Evolutionary conservation across 2,113 vertebrate species (phyloP), one percentile per base, ranked within the genome.

Genomic region (Nyctibius bracteatus): DNA sequence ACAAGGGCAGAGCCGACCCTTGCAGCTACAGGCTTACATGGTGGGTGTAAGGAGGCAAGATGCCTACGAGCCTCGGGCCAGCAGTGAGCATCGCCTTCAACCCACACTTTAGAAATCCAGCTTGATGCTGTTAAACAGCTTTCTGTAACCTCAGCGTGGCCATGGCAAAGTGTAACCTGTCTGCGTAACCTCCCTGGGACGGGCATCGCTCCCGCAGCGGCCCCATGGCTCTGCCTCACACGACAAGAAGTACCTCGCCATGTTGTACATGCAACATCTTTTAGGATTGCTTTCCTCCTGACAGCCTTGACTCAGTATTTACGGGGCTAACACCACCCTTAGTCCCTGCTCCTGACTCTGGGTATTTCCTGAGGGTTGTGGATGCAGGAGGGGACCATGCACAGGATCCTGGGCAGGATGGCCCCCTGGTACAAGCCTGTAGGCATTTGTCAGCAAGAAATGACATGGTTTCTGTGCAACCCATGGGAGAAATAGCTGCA

Each of bases 31-130:
- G 25, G 31, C 21, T 89, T 8, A n/a, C 16, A 18, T 1, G 1
- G 11, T 0, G 0, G 3, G 7, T 8, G 31, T 4, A 14, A 72
- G 71, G 47, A 67, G 37, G 8, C 0, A 5, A 54, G 63, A n/a
- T 20, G 49, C 23, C 24, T 30, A 1, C 13, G 14, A 10, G 14
- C 7, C 65, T 27, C 1, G 1, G 25, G 41, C n/a, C 72, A 16
- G 28, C 66, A 46, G 12, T 0, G 4, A 80, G 41, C 51, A 52
- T 8, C 59, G 18, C 79, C 49, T 79, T 31, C 65, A 51, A 5
- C 9, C 41, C 4, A 27, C 37, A 8, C 35, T 14, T 55, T 33
- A 28, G 49, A 39, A 41, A 28, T 22, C 31, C 51, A 28, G 19
- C 37, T 14, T 13, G 24, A 20, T 8, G 2, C 44, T 4, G 25